Evolutionary conservation across 2,888 invertebrate genomes (phyloP), one percentile per base, ranked within the genome.

Genomic region (Masnerella sp.): DNA sequence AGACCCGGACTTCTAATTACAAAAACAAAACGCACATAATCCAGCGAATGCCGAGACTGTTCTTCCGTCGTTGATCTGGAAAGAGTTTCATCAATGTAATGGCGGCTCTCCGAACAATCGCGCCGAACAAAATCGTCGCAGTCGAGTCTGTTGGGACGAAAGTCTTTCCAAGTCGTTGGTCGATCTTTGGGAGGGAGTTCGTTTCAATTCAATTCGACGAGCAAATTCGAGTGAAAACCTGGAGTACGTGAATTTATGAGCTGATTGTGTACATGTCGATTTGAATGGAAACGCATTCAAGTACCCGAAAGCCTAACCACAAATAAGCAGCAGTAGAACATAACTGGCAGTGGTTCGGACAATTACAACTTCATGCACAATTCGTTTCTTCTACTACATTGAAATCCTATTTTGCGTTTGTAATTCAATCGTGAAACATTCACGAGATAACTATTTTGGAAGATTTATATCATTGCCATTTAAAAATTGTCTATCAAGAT

Each of bases 301-400:
- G 32, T 56, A 36, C 22, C 56, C 22, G 47, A 56, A 64, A 65
- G 65, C 65, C 32, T 36, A 28, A 65, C 47, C 65, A 56, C 30
- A 56, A 40, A 45, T 28, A 52, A 65, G 47, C 65, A 62, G 43
- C 62, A 34, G 8, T 42, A 14, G 20, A 52, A 38, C 42, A 25
- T 36, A 38, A 40, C 15, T 14, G 12, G 32, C 20, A 36, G 5
- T 25, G 20, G 22, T 15, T 15, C 40, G n/a, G 25, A 14, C 7
- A 15, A 42, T 40, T 62, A 62, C 9, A 42, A 56, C 32, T 32
- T 20, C 8, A 54, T 5, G 32, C 56, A 42, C 42, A 17, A n/a
- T 42, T 42, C 30, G 28, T 11, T n/a, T 38, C 38, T 38, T 15
- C n/a, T 38, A 5, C 5, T 34, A 11, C n/a, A 8, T 5, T n/a